Base-by-base conservation (phyloP, 2,797 vertebrate species). In the Cynopterus sphinx region DNA sequence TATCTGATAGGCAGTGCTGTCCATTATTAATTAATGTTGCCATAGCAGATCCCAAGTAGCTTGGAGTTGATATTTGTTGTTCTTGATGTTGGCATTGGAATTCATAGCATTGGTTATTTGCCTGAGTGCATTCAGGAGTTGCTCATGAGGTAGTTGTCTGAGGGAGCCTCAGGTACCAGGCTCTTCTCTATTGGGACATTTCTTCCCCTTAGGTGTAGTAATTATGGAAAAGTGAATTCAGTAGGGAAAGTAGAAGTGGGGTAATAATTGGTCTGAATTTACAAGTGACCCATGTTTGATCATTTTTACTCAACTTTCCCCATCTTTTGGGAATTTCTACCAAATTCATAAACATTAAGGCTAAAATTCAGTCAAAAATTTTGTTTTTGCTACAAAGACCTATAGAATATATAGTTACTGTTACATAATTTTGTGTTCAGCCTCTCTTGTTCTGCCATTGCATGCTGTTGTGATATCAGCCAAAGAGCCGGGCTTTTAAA, bases 71-170 rank as follows among this genome's bases (percentile, higher is more conserved):
- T 85, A 31, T 67, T 91, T 94, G 39, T 65, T 90, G 51, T 59
- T 49, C 2, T 98, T 95, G 86, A 90, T 96, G 90, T 97, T 98
- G 95, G 97, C 91, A 85, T 55, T 97, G 75, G 53, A 97, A 98
- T 96, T 96, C 96, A 92, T 89, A 92, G 79, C 94, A 31, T 85
- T 95, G 90, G 81, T 41, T 79, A 36, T 93, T 95, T 87, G 39
- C 39, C 46, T 51, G 43, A 57, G 21, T 21, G 0, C 31, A 59
- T 91, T 65, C 87, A 96, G 93, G 96, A 97, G 92, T 95, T 94
- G 92, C 31, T 77, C 26, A 28, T 89, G 91, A 36, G 28, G 59
- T 21, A 41, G 26, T 70, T 78, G 28, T 0, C n/a, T 19, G 12
- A 31, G 61, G 61, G 55, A 85, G 28, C 28, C 67, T 86, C 13